Base-by-base conservation (phyloP, 1,140 invertebrate genomes). In the Bombus breviceps region DNA sequence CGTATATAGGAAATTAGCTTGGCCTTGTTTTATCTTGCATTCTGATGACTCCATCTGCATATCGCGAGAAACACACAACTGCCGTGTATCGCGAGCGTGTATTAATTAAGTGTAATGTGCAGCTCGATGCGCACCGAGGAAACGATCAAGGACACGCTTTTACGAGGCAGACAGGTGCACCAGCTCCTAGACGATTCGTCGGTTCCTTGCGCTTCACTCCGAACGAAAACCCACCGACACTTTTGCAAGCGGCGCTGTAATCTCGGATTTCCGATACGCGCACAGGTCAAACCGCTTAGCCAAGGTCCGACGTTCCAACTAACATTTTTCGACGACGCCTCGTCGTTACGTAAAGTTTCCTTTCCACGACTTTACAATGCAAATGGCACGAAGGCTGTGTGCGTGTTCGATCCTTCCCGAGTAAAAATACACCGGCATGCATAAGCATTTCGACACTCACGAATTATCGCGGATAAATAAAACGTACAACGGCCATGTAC, bases 11-110 rank as follows among this genome's bases (percentile, higher is more conserved):
- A 90, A 91, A 90, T 89, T 85, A 90, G 83, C 89, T 87, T 87
- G 87, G 86, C 90, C 90, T 91, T 89, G 90, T 89, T 85, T 90
- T 89, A 90, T 90, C 89, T 85, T 85, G 89, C 87, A 90, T 91
- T 91, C 85, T 87, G 89, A 90, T 90, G 81, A 88, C 81, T 83
- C 41, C 89, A 84, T 88, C 76, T 81, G 64, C 68, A 78, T 87
- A 86, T 62, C 86, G 84, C 89, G 88, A 83, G 89, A 85, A 85
- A 85, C 85, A 57, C 72, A 43, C 66, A 72, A 59, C 81, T 86
- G 59, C 47, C 32, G n/a, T 69, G 78, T 64, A 57, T 72, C 41
- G 77, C 75, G 53, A 37, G 64, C 59, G 66, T 57, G 77, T 75
- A 62, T 85, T 88, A 88, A 90, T 90, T 86, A 90, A 90, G 83